These are phyloP conservation scores for Drosophila melanica DNA, from an alignment of 1,140 invertebrate genomes.

Conservation along the genomic window DNA sequence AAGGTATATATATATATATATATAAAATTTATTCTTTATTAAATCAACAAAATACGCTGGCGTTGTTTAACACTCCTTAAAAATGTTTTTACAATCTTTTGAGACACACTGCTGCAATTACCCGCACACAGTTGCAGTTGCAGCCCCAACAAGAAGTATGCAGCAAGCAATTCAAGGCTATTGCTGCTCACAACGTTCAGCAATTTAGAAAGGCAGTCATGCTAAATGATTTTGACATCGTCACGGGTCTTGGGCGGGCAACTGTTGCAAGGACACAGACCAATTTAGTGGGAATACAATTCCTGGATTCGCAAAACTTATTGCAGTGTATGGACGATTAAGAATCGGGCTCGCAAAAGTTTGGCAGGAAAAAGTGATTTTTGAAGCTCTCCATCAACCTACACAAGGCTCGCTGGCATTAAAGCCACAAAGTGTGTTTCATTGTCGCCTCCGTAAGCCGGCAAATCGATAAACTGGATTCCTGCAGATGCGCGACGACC, in stretches of 20 bases:
- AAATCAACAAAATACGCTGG: too few species aligned
- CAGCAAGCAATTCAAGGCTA: constrained; percentile 47
- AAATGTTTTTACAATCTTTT: not conserved
- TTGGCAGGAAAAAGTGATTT: not conserved
- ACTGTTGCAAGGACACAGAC: constrained; percentile 39
- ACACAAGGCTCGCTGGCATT: constrained; percentile 17
- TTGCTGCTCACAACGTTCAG: constrained; percentile 17
- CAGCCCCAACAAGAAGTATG: constrained; percentile 8
- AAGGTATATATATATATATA: too few species aligned
- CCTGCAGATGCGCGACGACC: constrained; percentile 62
- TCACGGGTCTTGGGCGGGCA: constrained; percentile 37
- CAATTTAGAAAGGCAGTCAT: constrained; percentile 59
- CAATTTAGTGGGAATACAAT: constrained; percentile 8
- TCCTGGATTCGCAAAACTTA: too few species aligned
- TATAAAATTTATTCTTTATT: too few species aligned
- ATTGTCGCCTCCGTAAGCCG: constrained; percentile 38
- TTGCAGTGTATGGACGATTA: not conserved
- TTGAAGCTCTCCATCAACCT: not conserved
- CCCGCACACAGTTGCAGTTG: not conserved
- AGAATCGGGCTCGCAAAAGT: not conserved
- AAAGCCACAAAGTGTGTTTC: constrained; percentile 6
- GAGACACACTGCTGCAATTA: not conserved
- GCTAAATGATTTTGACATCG: constrained; percentile 35
- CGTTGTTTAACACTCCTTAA: too few species aligned
- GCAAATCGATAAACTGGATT: constrained; percentile 61